Conservation (phyloP, 1,140 invertebrate genomes). For the Contarinia nasturtii region DNA sequence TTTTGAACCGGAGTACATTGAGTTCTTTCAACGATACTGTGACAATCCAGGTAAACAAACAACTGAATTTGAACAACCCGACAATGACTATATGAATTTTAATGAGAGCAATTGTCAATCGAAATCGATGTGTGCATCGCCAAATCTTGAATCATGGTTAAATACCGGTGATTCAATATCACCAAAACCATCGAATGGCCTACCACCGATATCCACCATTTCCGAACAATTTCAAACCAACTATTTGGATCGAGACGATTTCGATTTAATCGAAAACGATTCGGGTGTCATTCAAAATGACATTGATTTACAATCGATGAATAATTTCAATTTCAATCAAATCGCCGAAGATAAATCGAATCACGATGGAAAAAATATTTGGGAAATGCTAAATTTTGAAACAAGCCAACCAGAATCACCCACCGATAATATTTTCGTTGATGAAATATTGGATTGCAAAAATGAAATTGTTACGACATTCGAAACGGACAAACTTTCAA, state of each 20-base stretch:
- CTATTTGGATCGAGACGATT: background rate
- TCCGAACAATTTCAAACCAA: constrained; percentile 1
- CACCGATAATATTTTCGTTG: background rate
- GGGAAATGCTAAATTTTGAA: constrained; percentile 2
- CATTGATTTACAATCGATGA: background rate
- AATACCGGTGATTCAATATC: background rate
- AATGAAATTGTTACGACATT: background rate
- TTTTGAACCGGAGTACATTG: constrained; percentile 23
- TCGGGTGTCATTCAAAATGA: background rate
- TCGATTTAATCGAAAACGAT: background rate
- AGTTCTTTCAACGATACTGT: constrained; percentile 12
- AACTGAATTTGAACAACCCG: constrained; percentile 7
- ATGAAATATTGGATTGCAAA: background rate
- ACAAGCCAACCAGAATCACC: background rate
- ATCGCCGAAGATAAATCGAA: background rate
- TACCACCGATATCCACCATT: constrained; percentile 2
- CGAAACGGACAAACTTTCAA: background rate
- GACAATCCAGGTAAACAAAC: background rate
- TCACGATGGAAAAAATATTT: background rate
- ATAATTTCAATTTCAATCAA: background rate
- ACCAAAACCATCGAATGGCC: constrained; percentile 2
- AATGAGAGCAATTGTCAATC: constrained; percentile 24
- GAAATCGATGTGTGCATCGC: constrained; percentile 23
- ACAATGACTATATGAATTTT: constrained; percentile 24
- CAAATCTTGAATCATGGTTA: constrained; percentile 20